Evolutionary conservation across 2,888 invertebrate species (phyloP), one percentile per base, ranked within the genome.

Genomic region (Anaspis maculata): DNA sequence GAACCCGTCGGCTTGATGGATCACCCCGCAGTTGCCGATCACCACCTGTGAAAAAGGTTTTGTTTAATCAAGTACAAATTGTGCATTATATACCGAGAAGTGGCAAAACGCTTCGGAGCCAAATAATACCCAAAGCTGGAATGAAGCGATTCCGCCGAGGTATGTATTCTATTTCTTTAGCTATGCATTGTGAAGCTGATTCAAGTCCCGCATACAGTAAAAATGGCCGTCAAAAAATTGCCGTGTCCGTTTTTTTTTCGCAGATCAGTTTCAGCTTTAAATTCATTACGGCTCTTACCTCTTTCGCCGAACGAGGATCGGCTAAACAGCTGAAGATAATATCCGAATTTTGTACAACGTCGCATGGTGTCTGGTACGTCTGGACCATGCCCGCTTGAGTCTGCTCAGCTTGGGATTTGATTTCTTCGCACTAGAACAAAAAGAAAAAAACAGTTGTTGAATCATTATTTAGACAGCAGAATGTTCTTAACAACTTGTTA

Each of bases 291-390:
- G 3, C 13, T 66, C 74, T 72, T 69, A 92, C 92, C 71, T 92
- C 89, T 73, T 91, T 92, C 33, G 91, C 89, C 33, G 90, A 91
- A 54, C 84, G 81, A 2, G 94, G 89, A 68, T 95, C 94, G 0
- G 94, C 82, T 9, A 96, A 90, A 62, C 95, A 96, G 6, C 88
- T 90, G 67, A 96, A 95, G 30, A 91, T 94, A 48, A 96, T 87
- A 62, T 96, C 95, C 1, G 92, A 87, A 32, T 81, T 81, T 49
- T 81, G 78, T 11, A 95, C 85, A 6, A 96, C 94, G 57, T 96
- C 95, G 52, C 87, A 86, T 2, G 95, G 95, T 3, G 91, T 91
- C 54, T 83, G 77, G 32, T 84, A 88, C 39, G 84, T 77, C 40
- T 83, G 76, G 2, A 95, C 95, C 12, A 92, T 91, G 2, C 83